Conservation (phyloP, 2,888 invertebrate species). For the Thereva unica region DNA sequence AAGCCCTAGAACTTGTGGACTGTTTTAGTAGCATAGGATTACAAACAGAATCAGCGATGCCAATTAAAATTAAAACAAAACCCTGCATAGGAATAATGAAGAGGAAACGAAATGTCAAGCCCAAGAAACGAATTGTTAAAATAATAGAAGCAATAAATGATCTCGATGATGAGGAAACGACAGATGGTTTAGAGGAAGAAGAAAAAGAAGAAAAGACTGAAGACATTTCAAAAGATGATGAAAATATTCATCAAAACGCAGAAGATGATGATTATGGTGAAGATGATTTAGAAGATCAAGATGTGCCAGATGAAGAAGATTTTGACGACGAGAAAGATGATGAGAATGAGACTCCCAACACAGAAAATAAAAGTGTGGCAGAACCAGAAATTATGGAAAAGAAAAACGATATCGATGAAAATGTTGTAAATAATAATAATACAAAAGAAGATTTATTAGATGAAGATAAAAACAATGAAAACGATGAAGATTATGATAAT, state of each 20-base stretch:
- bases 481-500: neutral
- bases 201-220: slow-evolving; percentile 15
- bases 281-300: slow-evolving; percentile 3
- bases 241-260: too few relatives aligned
- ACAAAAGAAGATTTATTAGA: neutral
- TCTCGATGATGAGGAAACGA: neutral
- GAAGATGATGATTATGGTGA: slow-evolving; percentile 13
- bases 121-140: neutral
- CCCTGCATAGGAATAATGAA: slow-evolving; percentile 80
- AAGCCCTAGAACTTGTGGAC: slow-evolving; percentile 75
- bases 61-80: slow-evolving; percentile 79
- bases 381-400: slow-evolving; percentile 5
- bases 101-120: slow-evolving; percentile 57
- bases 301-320: slow-evolving; percentile 5
- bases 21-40: slow-evolving; percentile 81
- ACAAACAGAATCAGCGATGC: slow-evolving; percentile 77
- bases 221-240: slow-evolving; percentile 5
- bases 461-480: too few relatives aligned
- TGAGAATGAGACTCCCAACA: slow-evolving; percentile 5
- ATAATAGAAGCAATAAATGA: neutral
- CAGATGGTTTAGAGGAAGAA: neutral
- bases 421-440: slow-evolving; percentile 3
- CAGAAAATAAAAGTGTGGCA: neutral
- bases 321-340: slow-evolving; percentile 31
- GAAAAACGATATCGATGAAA: slow-evolving; percentile 32